A percentile compares a stretch with the other conserved stretches of the same genome.
These are phyloP conservation scores for Chalcis sispes DNA, from an alignment of 2,888 invertebrate species.

Conservation along the genomic window DNA sequence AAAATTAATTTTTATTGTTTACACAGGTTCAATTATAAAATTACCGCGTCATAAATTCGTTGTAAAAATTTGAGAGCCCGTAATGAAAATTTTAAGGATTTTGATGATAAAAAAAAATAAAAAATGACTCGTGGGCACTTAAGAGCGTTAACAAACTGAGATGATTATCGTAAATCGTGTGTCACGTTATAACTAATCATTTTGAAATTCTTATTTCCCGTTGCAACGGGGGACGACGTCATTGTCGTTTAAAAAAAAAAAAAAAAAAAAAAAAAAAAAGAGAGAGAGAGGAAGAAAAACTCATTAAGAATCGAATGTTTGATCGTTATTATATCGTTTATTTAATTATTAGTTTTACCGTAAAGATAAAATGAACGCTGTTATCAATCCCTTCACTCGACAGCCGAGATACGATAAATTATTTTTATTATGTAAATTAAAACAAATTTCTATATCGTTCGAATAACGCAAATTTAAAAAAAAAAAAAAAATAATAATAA, in stretches of 20 bases:
- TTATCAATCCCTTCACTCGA: conserved; percentile 31
- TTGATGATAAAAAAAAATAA: conserved; percentile 45
- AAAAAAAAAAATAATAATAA: neutral
- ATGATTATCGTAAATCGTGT: conserved; percentile 51
- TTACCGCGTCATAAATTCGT: conserved; percentile 21
- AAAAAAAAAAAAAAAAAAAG: too few species aligned
- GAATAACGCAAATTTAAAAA: conserved; percentile 13
- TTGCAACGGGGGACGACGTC: neutral
- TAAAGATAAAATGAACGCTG: conserved; percentile 42
- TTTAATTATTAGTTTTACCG: conserved; percentile 48
- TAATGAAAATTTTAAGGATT: conserved; percentile 37
- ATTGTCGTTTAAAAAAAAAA: neutral
- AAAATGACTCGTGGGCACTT: conserved; percentile 38
- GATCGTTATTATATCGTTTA: conserved; percentile 37
- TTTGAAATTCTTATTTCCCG: conserved; percentile 53
- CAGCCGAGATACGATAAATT: conserved; percentile 27
- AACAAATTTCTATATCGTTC: conserved; percentile 13
- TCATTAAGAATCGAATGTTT: conserved; percentile 52
- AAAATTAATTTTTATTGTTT: conserved; percentile 16
- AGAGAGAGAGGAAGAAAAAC: conserved; percentile 34
- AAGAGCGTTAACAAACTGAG: conserved; percentile 43
- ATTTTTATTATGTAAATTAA: too few species aligned
- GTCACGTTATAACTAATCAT: conserved; percentile 54
- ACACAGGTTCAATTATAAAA: conserved; percentile 30
- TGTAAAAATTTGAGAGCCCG: conserved; percentile 1